Evolutionary conservation across 2,113 vertebrate species (phyloP).

Genomic region (Grus americana): DNA sequence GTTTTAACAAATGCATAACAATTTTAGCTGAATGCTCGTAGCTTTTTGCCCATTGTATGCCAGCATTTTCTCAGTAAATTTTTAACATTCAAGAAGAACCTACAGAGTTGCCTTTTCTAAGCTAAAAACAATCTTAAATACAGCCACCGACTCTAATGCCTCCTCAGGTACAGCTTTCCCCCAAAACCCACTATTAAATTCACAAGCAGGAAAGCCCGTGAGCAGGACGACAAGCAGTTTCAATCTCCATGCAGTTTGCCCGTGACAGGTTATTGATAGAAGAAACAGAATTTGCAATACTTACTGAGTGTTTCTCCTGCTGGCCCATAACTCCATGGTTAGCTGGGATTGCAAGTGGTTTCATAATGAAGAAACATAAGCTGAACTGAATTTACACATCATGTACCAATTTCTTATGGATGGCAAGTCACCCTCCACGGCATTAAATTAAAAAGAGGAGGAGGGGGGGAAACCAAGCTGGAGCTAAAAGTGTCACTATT

Average conservation of each 20-base stretch:
- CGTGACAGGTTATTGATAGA: conserved; percentile 52
- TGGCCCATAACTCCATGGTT: conserved; percentile 97
- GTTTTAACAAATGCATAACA: neutral
- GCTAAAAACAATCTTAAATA: neutral
- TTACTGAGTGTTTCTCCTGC: conserved; percentile 95
- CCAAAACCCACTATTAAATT: neutral
- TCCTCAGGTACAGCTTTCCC: conserved; percentile 29
- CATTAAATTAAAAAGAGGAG: conserved; percentile 71
- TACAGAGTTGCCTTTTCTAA: conserved; percentile 11
- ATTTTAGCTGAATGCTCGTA: neutral
- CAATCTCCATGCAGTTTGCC: conserved; percentile 59
- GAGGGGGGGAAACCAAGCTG: conserved; percentile 70
- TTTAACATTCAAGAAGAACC: neutral
- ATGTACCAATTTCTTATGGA: conserved; percentile 80
- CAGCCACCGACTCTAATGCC: conserved; percentile 13
- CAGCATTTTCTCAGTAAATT: neutral
- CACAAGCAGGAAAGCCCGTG: conserved; percentile 4
- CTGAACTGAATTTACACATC: conserved; percentile 88
- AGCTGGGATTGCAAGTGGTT: conserved; percentile 94
- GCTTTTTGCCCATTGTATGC: neutral
- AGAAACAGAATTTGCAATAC: conserved; percentile 80
- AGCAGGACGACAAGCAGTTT: conserved; percentile 58
- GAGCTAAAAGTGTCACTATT: conserved; percentile 76
- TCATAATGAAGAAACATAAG: conserved; percentile 93
- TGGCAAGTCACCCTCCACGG: conserved; percentile 78